These are phyloP conservation scores for Kobus ellipsiprymnus DNA, from an alignment of 2,113 vertebrate genomes.

Conservation along the genomic window DNA sequence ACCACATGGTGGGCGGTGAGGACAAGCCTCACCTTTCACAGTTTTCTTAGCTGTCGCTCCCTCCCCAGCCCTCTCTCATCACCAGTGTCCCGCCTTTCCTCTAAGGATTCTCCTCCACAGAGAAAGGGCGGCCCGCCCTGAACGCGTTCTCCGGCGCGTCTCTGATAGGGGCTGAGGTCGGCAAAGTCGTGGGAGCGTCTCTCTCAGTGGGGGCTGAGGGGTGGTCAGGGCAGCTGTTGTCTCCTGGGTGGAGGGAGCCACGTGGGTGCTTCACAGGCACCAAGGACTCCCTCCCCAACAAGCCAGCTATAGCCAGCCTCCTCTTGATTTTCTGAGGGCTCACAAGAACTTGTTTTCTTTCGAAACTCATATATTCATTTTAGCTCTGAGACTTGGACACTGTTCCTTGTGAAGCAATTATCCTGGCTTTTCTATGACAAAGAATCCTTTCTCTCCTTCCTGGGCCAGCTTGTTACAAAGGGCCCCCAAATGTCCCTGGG, in stretches of 20 bases:
- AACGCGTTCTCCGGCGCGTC: neutral
- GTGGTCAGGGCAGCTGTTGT: neutral
- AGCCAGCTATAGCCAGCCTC: neutral
- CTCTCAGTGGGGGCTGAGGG: rapidly evolving
- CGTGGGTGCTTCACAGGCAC: neutral
- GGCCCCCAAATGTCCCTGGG: neutral
- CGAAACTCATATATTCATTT: neutral
- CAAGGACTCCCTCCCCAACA: neutral
- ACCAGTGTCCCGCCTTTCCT: neutral
- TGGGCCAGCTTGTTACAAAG: neutral
- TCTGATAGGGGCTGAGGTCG: neutral
- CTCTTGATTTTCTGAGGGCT: neutral
- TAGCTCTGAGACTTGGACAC: neutral
- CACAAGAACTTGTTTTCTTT: neutral
- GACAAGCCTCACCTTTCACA: neutral
- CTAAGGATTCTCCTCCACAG: neutral
- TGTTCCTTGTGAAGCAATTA: neutral
- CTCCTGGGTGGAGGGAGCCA: neutral
- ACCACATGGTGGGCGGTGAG: neutral
- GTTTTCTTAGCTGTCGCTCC: neutral
- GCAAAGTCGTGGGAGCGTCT: neutral
- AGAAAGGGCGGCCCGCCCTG: neutral
- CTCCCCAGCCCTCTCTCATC: neutral
- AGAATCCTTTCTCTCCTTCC: neutral
- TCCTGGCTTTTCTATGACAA: neutral